phyloP scores from a whole-genome alignment of 2,113 vertebrate species.

The Charina bottae region DNA sequence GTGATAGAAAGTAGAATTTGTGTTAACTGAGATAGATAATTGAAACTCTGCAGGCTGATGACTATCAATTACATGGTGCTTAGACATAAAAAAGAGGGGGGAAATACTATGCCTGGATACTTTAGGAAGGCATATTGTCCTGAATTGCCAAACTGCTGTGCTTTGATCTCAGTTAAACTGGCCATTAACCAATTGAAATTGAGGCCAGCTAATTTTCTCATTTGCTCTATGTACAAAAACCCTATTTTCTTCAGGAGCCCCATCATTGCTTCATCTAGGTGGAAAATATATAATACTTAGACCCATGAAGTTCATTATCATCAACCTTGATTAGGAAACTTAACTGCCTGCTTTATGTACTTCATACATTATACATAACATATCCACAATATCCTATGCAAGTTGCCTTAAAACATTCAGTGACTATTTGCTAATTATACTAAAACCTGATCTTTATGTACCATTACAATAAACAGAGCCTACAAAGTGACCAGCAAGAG shows the following conservation, averaged over 20 bases:
- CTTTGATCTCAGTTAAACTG: slow-evolving; percentile 55
- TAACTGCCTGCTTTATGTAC: slow-evolving; percentile 52
- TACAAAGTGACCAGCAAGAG: slow-evolving; percentile 32
- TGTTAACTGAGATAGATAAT: slow-evolving; percentile 38
- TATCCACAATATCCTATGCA: background rate
- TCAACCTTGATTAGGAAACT: slow-evolving; percentile 63
- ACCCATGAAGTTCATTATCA: slow-evolving; percentile 54
- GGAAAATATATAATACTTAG: slow-evolving; percentile 49
- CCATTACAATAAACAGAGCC: slow-evolving; percentile 9
- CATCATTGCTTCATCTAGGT: slow-evolving; percentile 38
- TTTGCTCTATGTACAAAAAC: slow-evolving; percentile 27
- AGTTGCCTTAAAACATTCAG: slow-evolving; percentile 53
- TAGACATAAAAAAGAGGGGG: background rate
- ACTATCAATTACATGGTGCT: slow-evolving; percentile 19
- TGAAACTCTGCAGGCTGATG: slow-evolving; percentile 38
- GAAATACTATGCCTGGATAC: slow-evolving; percentile 18
- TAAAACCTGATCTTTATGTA: slow-evolving; percentile 1
- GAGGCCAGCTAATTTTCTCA: slow-evolving; percentile 50
- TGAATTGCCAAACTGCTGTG: slow-evolving; percentile 41
- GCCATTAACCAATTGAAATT: slow-evolving; percentile 55
- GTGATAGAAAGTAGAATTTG: slow-evolving; percentile 18
- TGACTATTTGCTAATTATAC: slow-evolving; percentile 60
- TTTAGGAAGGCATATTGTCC: slow-evolving; percentile 32
- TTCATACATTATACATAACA: slow-evolving; percentile 13
- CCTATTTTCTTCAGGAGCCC: slow-evolving; percentile 40